A percentile compares a stretch with the other conserved stretches of the same genome.
Evolutionary conservation across 1,140 invertebrate genomes (phyloP).

Genomic region (Plectrocnemia conspersa): DNA sequence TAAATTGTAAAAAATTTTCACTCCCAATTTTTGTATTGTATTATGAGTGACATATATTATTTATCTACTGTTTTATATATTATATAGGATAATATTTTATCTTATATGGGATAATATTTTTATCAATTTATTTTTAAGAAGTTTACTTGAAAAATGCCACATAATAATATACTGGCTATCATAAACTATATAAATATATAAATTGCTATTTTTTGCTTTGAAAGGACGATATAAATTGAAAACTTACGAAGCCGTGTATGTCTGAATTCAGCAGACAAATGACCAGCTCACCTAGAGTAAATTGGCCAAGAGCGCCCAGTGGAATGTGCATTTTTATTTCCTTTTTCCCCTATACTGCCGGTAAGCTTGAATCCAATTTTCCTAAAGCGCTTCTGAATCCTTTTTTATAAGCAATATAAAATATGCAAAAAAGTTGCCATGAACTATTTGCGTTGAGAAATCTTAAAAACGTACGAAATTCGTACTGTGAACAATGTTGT

Average conservation of each 20-base stretch:
- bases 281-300: conserved; percentile 9
- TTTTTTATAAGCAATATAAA: conserved; percentile 24
- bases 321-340: conserved; percentile 9
- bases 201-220: too few relatives aligned
- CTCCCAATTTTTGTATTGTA: too few relatives aligned
- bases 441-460: conserved; percentile 7
- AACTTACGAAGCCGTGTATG: not conserved
- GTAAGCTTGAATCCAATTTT: conserved; percentile 22
- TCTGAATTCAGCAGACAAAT: conserved; percentile 10
- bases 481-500: too few relatives aligned
- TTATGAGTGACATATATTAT: too few relatives aligned
- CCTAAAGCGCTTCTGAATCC: conserved; percentile 24
- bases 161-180: too few relatives aligned
- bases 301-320: conserved; percentile 9
- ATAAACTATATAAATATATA: too few relatives aligned
- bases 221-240: conserved; percentile 2
- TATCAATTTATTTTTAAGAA: too few relatives aligned
- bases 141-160: too few relatives aligned
- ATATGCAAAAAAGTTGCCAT: conserved; percentile 21
- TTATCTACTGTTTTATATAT: too few relatives aligned
- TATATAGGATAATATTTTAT: too few relatives aligned
- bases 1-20: too few relatives aligned
- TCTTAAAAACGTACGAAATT: not conserved
- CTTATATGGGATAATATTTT: too few relatives aligned
- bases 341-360: not conserved